Percentiles rank a stretch among this genome's conserved stretches.
Evolutionary conservation across 1,140 invertebrate species (phyloP).

Genomic region (Trachymyrmex cornetzi): DNA sequence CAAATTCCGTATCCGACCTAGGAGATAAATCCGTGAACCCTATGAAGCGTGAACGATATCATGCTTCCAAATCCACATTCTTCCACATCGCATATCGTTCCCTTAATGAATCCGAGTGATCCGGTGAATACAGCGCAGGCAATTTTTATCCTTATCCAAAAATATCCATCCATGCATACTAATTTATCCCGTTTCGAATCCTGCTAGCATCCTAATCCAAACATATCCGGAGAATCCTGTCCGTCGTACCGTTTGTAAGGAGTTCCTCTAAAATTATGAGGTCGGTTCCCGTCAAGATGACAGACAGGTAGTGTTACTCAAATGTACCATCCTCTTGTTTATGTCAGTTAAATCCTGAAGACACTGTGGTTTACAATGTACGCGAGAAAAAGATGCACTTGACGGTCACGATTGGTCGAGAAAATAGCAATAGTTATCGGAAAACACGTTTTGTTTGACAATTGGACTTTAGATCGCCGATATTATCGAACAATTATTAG

Average conservation of each 20-base stretch:
- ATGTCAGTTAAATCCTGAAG: slow-evolving; percentile 62
- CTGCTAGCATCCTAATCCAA: slow-evolving; percentile 73
- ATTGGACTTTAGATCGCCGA: slow-evolving; percentile 39
- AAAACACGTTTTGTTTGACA: slow-evolving; percentile 14
- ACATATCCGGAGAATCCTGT: slow-evolving; percentile 75
- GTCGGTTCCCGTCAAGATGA: slow-evolving; percentile 66
- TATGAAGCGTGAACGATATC: slow-evolving; percentile 73
- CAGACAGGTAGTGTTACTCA: slow-evolving; percentile 58
- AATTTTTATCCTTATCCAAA: slow-evolving; percentile 81
- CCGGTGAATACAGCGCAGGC: slow-evolving; percentile 73
- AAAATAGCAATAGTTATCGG: slow-evolving; percentile 4
- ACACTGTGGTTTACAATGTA: slow-evolving; percentile 49
- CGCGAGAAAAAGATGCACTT: slow-evolving; percentile 62
- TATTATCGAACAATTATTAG: slow-evolving; percentile 26
- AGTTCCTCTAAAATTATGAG: slow-evolving; percentile 73
- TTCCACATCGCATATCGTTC: slow-evolving; percentile 66
- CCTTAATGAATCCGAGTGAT: slow-evolving; percentile 71
- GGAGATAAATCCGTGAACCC: slow-evolving; percentile 79
- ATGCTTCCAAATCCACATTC: slow-evolving; percentile 80
- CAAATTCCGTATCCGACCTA: slow-evolving; percentile 76
- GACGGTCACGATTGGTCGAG: slow-evolving; percentile 44
- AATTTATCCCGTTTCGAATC: slow-evolving; percentile 70
- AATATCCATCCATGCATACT: slow-evolving; percentile 75
- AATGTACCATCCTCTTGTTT: slow-evolving; percentile 71
- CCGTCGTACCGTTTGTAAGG: slow-evolving; percentile 42